Base-by-base conservation (phyloP, 2,113 vertebrate genomes). In the Poeciliopsis retropinna region DNA sequence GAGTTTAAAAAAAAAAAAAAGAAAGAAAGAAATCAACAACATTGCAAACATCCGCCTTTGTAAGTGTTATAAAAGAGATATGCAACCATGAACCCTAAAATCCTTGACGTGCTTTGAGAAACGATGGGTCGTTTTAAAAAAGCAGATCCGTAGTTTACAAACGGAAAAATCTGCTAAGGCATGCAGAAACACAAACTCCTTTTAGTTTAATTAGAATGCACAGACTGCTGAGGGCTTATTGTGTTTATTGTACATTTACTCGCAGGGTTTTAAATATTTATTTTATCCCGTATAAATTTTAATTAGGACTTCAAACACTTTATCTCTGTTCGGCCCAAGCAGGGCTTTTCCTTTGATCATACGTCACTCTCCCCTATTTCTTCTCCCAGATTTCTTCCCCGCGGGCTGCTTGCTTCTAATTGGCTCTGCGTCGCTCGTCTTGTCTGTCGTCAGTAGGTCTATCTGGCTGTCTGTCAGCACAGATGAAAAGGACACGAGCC, bases 241-340 rank as follows among this genome's bases (percentile, higher is more conserved):
- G 85, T 85, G 73, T 91, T 88, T 91, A 91, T 89, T 91, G 85
- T 91, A 85, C 90, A 89, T 87, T 92, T 87, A 91, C 75, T 88
- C 72, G 67, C 71, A 81, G 70, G 66, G 39, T 62, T 80, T 87
- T 85, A 76, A 74, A 77, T 92, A 93, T 92, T 92, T 92, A 90
- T 92, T 90, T 93, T 57, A 87, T 76, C 81, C 71, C 29, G 64
- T 82, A 75, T 93, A 85, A 88, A 93, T 94, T 94, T 91, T 91
- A 93, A 93, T 92, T 90, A 91, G 84, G 78, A 94, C 92, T 94
- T 94, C 91, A 94, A 93, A 95, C 80, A 83, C 82, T 87, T 68
- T 57, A 76, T 77, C 83, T 81, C 54, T 68, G 70, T 80, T 87
- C 68, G 76, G 83, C 85, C 79, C 79, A 81, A 85, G 82, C 85